Evolutionary conservation across 2,888 invertebrate species (phyloP).

Genomic region (Celastrina argiolus): DNA sequence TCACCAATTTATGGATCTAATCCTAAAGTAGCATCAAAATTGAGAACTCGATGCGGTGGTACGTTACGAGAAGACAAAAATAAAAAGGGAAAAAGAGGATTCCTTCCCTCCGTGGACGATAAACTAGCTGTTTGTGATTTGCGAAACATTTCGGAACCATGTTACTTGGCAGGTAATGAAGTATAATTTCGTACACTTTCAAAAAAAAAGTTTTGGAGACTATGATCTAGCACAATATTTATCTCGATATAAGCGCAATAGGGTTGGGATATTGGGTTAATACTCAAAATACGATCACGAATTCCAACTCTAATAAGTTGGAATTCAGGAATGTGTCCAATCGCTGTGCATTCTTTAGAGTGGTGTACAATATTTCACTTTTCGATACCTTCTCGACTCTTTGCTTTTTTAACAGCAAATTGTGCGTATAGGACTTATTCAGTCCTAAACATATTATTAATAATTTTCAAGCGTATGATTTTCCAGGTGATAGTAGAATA

Average conservation of each 20-base stretch:
- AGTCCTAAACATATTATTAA: not conserved
- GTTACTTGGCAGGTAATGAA: conserved; percentile 70
- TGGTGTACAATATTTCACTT: too few species aligned
- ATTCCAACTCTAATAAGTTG: too few species aligned
- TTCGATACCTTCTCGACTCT: too few species aligned
- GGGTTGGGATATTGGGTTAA: too few species aligned
- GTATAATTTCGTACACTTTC: too few species aligned
- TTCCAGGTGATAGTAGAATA: conserved; percentile 69
- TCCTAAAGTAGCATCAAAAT: conserved; percentile 49
- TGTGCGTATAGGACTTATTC: not conserved
- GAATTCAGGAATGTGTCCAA: too few species aligned
- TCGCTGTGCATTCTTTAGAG: too few species aligned
- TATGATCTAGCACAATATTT: too few species aligned
- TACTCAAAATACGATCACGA: too few species aligned
- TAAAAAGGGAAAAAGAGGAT: conserved; percentile 49
- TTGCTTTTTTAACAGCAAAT: too few species aligned
- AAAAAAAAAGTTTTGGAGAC: too few species aligned
- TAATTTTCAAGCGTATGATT: conserved; percentile 24
- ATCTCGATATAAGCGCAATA: too few species aligned
- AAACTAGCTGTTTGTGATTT: conserved; percentile 59
- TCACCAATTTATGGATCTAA: conserved; percentile 74
- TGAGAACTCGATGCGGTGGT: conserved; percentile 64
- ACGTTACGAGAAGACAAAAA: conserved; percentile 55
- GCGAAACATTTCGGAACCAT: conserved; percentile 60
- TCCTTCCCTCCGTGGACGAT: conserved; percentile 61